These are phyloP conservation scores for Cryptoblepharus egeriae DNA, from an alignment of 2,797 vertebrate species.

Conservation along the genomic window DNA sequence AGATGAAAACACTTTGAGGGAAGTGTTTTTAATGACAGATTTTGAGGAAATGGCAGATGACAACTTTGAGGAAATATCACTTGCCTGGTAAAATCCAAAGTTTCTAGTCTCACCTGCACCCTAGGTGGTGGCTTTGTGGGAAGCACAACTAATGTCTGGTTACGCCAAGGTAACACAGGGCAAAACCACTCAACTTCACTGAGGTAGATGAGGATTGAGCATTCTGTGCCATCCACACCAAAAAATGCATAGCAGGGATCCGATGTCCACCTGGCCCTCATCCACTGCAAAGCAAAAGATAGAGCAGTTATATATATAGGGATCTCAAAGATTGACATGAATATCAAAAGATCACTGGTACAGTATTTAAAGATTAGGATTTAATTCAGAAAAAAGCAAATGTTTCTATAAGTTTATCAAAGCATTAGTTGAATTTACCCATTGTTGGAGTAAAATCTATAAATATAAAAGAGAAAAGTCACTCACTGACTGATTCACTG, in stretches of 20 bases:
- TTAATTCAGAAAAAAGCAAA: not conserved
- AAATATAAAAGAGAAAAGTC: too few species aligned
- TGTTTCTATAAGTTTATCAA: not conserved
- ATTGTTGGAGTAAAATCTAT: too few species aligned
- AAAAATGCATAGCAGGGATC: slow-evolving; percentile 98
- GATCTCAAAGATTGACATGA: not conserved
- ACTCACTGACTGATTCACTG: too few species aligned
- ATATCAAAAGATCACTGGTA: not conserved
- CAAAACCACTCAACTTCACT: slow-evolving; percentile 99
- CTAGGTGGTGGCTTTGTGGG: slow-evolving; percentile 75
- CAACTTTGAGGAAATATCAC: not conserved
- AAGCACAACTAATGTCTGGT: slow-evolving; percentile 76
- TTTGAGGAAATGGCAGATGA: too few species aligned
- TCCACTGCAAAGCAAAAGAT: slow-evolving; percentile 82
- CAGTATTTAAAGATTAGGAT: not conserved
- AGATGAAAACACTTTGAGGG: not conserved
- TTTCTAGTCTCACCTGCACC: slow-evolving; percentile 81
- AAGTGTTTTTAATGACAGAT: too few species aligned
- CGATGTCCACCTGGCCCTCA: slow-evolving; percentile 97
- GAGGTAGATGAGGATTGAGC: slow-evolving; percentile 96
- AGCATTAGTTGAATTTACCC: too few species aligned
- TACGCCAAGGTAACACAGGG: slow-evolving; percentile 89
- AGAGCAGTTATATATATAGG: not conserved
- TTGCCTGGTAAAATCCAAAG: fast-evolving
- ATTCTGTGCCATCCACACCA: slow-evolving; percentile 95